A percentile compares a stretch with the other conserved stretches of the same genome.
Evolutionary conservation across 2,113 vertebrate species (phyloP).

Genomic region (Pseudopipra pipra): DNA sequence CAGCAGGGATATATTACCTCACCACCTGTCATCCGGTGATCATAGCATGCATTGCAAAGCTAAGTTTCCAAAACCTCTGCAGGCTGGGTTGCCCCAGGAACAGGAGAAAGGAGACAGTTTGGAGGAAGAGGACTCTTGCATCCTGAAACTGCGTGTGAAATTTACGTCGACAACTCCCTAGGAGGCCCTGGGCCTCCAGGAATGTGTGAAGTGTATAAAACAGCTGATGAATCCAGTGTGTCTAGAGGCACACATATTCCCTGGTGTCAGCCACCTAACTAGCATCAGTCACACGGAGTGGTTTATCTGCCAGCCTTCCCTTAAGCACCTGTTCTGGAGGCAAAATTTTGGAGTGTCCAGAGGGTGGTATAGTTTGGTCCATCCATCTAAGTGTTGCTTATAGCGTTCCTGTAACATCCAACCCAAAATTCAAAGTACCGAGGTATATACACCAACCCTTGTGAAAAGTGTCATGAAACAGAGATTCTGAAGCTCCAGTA

Average conservation of each 20-base stretch:
- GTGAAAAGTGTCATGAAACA: background rate
- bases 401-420: background rate
- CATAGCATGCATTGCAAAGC: background rate
- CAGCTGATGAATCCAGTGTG: background rate
- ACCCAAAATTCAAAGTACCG: background rate
- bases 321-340: background rate
- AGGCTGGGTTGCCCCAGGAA: background rate
- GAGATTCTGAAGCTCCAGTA: background rate
- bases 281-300: background rate
- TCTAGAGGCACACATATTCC: background rate
- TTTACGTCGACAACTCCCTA: rapidly evolving
- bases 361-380: no score
- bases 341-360: background rate
- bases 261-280: background rate
- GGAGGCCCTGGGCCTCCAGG: background rate
- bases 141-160: background rate
- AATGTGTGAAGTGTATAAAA: background rate
- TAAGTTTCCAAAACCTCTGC: background rate
- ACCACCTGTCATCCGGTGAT: background rate
- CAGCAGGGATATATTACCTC: background rate
- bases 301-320: background rate
- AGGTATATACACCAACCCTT: no score
- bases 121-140: background rate
- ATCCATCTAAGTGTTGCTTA: background rate
- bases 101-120: background rate